A percentile compares a stretch with the other conserved stretches of the same genome.
These are phyloP conservation scores for Periparus ater DNA, from an alignment of 2,797 vertebrate species.

Conservation along the genomic window DNA sequence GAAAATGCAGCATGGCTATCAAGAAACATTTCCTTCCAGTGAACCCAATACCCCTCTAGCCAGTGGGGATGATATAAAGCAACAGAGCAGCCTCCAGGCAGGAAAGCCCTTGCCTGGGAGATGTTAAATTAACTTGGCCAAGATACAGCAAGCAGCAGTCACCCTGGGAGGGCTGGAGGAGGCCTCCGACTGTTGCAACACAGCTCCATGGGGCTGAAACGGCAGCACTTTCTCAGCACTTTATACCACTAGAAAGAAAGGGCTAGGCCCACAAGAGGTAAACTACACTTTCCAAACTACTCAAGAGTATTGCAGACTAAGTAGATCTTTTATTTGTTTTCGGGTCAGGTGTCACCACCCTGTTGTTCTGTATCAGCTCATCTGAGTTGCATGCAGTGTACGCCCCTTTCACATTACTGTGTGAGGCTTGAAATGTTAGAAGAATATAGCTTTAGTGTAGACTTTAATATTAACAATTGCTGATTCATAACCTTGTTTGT, in stretches of 20 bases:
- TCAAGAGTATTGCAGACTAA: neutral
- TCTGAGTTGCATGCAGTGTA: neutral
- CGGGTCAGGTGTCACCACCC: neutral
- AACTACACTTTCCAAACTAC: neutral
- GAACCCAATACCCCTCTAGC: neutral
- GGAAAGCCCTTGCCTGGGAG: neutral
- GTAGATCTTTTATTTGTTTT: neutral
- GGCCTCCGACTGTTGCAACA: neutral
- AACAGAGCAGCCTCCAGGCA: neutral
- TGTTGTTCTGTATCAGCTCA: neutral
- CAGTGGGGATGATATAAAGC: neutral
- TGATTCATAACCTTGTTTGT: constrained; percentile 56
- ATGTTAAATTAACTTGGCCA: neutral
- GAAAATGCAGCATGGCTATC: neutral
- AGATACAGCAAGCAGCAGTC: neutral
- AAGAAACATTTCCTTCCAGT: neutral
- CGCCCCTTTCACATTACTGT: neutral
- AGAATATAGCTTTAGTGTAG: neutral
- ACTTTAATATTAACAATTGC: constrained; percentile 15
- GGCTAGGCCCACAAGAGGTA: neutral
- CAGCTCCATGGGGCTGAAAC: neutral
- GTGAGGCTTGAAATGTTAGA: neutral
- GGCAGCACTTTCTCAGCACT: neutral
- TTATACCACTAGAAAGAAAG: neutral
- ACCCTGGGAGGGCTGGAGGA: neutral